phyloP scores from a whole-genome alignment of 2,113 vertebrate genomes.

The Platycercus adscitus region DNA sequence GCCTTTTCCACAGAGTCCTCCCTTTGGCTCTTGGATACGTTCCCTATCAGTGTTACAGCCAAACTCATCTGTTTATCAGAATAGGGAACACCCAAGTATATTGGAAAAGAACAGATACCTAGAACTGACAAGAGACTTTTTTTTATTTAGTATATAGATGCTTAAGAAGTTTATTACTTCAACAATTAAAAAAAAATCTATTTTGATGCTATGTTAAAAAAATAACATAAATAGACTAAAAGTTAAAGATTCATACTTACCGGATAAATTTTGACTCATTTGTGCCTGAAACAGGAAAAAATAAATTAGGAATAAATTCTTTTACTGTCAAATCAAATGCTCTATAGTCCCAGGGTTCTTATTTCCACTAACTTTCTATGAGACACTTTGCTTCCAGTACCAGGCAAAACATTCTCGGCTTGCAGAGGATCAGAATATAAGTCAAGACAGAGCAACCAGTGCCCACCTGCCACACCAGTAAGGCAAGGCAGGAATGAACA shows the following conservation, averaged over 20 bases:
- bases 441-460: background rate
- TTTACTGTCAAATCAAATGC: background rate
- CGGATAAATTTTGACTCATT: conserved; percentile 91
- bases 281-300: conserved; percentile 83
- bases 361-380: background rate
- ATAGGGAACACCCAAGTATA: background rate
- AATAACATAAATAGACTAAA: background rate
- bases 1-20: background rate
- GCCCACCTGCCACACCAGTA: background rate
- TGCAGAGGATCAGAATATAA: background rate
- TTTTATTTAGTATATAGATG: background rate
- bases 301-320: conserved; percentile 15
- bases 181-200: background rate
- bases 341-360: background rate
- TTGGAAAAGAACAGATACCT: background rate
- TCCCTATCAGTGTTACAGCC: background rate
- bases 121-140: background rate
- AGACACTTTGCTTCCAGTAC: background rate
- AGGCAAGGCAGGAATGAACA: background rate
- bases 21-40: background rate
- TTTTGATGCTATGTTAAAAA: background rate
- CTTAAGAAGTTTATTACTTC: background rate
- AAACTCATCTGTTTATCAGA: background rate
- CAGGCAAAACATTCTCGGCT: background rate
- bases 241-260: conserved; percentile 83